Evolutionary conservation across 1,140 invertebrate species (phyloP), one percentile per base, ranked within the genome.

Genomic region (Caerostris darwini): DNA sequence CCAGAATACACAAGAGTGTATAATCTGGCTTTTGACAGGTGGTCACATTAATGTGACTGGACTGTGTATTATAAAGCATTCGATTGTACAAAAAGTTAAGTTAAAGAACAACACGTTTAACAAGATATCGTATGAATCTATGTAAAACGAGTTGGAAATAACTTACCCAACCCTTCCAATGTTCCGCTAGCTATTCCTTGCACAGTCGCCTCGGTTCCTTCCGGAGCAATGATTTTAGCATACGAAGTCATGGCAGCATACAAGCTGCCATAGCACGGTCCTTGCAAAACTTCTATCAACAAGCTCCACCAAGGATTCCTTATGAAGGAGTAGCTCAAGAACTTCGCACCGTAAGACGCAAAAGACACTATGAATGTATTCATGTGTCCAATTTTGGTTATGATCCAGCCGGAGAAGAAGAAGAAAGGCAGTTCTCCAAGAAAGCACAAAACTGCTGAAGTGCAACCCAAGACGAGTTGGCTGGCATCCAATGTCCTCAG

Each of bases 341-440:
- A 98, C 83, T 98, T 97, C 1, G 97, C 95, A 86, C 97, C 97
- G 95, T 98, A 98, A 1, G 97, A 97, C 57, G 97, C 96, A 17
- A 99, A 96, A 3, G 98, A 97, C 12, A 95, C 58, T 86, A 97
- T 98, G 97, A 99, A 98, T 90, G 97, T 97, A 95, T 98, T 97
- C 0, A 98, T 96, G 95, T 99, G 98, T 0, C 98, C 98, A 3
- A 99, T 96, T 95, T 97, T 98, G 94, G 97, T 97, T 1, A 99
- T 96, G 82, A 99, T 97, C 95, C 96, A 96, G 34, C 98, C 98
- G 93, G 98, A 98, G 7, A 98, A 95, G 95, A 98, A 98, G 96
- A 99, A 98, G 95, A 99, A 98, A 1, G 98, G 98, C 93, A 98
- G 96, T 96, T 99, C 98, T n/a, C 98, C 98, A 50, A 97, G 96